Percentiles rank a stretch among this genome's conserved stretches.
These are phyloP conservation scores for Acipenser transmontanus DNA, from an alignment of 2,797 vertebrate genomes.

Conservation along the genomic window DNA sequence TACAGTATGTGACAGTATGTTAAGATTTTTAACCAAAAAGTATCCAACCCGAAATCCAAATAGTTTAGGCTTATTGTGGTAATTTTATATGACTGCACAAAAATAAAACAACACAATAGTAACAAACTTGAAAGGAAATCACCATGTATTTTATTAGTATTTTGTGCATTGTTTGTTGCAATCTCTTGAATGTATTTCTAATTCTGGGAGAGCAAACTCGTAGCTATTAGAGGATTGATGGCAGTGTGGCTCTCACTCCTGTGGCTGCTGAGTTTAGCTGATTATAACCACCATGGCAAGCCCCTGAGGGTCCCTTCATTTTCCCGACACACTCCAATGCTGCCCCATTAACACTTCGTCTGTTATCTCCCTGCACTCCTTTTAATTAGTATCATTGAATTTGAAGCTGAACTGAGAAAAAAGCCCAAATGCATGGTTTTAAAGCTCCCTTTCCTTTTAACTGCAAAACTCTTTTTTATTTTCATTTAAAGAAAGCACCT, in stretches of 20 bases:
- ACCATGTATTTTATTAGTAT: background rate
- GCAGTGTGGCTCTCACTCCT: constrained; percentile 29
- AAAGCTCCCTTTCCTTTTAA: constrained; percentile 14
- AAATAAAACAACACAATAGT: no score
- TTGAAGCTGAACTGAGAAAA: constrained; percentile 37
- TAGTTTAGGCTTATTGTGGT: no score
- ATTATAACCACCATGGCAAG: constrained; percentile 48
- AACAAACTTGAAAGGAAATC: no score
- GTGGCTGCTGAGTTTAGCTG: constrained; percentile 33
- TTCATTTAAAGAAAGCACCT: constrained; percentile 12
- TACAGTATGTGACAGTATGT: no score
- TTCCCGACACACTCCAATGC: constrained; percentile 67
- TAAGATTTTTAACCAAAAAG: no score
- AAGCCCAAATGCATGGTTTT: constrained; percentile 18
- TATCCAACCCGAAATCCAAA: no score
- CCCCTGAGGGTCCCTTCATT: constrained; percentile 68
- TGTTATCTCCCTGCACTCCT: constrained; percentile 60
- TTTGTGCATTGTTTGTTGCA: background rate
- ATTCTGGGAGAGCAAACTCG: constrained; percentile 32
- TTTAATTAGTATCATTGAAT: constrained; percentile 74
- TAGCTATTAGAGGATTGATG: constrained; percentile 60
- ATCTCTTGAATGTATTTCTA: background rate
- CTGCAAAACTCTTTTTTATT: constrained; percentile 12
- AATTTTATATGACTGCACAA: no score
- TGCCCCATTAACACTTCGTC: constrained; percentile 72